phyloP scores from a whole-genome alignment of 2,113 vertebrate species.

The Etia nguti region DNA sequence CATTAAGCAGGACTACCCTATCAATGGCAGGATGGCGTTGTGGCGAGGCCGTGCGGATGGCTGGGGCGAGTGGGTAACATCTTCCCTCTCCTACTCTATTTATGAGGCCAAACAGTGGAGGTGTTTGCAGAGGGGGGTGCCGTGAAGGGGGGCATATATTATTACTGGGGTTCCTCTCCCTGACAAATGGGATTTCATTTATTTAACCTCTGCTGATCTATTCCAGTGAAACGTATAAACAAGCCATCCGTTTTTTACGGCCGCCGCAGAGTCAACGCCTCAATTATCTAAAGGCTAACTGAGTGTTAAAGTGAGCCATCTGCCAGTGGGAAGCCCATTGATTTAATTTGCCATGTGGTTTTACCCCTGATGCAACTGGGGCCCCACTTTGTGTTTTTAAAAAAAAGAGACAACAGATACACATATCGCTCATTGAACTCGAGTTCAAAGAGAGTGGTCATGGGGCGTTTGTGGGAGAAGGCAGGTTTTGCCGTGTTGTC shows the following conservation, averaged over 20 bases:
- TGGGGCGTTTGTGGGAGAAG: neutral
- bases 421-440: conserved; percentile 65
- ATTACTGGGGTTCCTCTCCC: conserved; percentile 75
- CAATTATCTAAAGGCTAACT: conserved; percentile 99
- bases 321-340: conserved; percentile 96
- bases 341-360: conserved; percentile 97
- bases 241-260: conserved; percentile 99
- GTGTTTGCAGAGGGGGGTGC: conserved; percentile 84
- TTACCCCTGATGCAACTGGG: conserved; percentile 62
- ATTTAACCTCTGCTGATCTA: conserved; percentile 99
- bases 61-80: conserved; percentile 77
- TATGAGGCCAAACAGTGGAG: conserved; percentile 97
- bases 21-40: conserved; percentile 84
- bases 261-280: conserved; percentile 95
- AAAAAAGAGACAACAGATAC: conserved; percentile 56
- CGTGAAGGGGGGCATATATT: conserved; percentile 84
- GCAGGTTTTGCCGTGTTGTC: conserved; percentile 26
- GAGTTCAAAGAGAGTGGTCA: conserved; percentile 48
- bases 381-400: conserved; percentile 74
- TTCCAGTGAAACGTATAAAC: conserved; percentile 99
- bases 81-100: conserved; percentile 79
- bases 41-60: conserved; percentile 29
- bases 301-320: conserved; percentile 99
- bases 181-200: conserved; percentile 99
- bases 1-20: conserved; percentile 98